Evolutionary conservation across 2,113 vertebrate species (phyloP).

Genomic region (Acrocephalus kingi): DNA sequence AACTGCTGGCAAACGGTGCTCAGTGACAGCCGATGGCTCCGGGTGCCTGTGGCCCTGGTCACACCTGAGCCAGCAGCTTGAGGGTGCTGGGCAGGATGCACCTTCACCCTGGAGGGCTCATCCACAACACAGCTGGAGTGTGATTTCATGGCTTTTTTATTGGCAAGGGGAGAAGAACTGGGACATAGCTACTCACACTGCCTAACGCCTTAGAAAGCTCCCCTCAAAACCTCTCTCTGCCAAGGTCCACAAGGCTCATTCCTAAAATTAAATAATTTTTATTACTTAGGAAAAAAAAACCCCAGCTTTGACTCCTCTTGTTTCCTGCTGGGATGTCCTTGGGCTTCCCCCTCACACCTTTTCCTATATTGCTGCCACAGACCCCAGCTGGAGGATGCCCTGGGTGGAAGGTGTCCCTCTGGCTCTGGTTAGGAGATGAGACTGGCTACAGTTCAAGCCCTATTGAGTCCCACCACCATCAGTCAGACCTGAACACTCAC

Average conservation of each 20-base stretch:
- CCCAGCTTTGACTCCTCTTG: not conserved
- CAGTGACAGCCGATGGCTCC: fast-evolving
- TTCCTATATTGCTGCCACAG: not conserved
- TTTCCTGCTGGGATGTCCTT: fast-evolving
- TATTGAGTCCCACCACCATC: not conserved
- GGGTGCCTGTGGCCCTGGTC: not conserved
- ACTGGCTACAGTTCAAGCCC: not conserved
- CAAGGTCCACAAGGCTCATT: not conserved
- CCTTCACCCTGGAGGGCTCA: not conserved
- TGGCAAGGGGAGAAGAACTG: not conserved
- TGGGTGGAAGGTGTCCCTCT: not conserved
- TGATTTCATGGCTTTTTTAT: not conserved
- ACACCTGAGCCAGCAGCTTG: not conserved
- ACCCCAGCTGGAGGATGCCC: not conserved
- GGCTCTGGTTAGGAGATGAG: not conserved
- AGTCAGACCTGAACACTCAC: not conserved
- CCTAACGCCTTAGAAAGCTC: fast-evolving
- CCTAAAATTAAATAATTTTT: not conserved
- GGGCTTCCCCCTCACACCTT: too few species aligned
- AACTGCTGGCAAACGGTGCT: not conserved
- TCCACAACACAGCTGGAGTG: not conserved
- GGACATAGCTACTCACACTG: not conserved
- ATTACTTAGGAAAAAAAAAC: fast-evolving
- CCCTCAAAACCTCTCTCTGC: not conserved
- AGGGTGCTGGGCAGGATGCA: not conserved